Evolutionary conservation across 2,888 invertebrate species (phyloP).

Genomic region (Hypena proboscidalis): DNA sequence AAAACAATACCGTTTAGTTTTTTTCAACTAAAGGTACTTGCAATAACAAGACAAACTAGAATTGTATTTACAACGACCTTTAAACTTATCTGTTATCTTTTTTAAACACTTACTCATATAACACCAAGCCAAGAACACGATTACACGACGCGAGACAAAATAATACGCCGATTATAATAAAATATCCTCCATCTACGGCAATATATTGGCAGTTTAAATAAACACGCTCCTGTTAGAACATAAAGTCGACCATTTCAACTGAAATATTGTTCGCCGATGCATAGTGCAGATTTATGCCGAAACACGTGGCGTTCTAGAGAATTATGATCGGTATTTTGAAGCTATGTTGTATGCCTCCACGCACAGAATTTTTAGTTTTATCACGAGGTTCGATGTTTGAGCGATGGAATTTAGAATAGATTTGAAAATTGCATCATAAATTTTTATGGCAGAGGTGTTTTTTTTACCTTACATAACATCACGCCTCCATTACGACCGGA

Average conservation of each 20-base stretch:
- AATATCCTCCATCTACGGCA: constrained; percentile 11
- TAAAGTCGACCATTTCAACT: constrained; percentile 64
- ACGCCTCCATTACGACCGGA: no score
- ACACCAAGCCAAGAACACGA: not conserved
- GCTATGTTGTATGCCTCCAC: constrained; percentile 44
- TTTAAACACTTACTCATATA: no score
- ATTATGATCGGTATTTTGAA: constrained; percentile 67
- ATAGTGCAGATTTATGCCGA: constrained; percentile 69
- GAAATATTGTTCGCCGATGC: constrained; percentile 66
- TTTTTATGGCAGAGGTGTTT: no score
- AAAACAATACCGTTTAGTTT: no score
- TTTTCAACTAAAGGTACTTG: no score
- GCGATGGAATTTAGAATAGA: not conserved
- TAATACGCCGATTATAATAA: constrained; percentile 13
- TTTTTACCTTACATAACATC: no score
- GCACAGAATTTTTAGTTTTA: constrained; percentile 22
- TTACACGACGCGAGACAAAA: not conserved
- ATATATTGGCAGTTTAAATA: constrained; percentile 53
- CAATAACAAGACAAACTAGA: no score
- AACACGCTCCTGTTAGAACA: constrained; percentile 54
- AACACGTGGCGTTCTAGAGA: constrained; percentile 62
- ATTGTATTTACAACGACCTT: no score
- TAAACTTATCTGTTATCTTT: no score
- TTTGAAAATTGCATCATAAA: no score
- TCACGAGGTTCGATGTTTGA: constrained; percentile 9